A percentile compares a stretch with the other conserved stretches of the same genome.
Conservation (phyloP, 2,113 vertebrate species). For the Castor canadensis region DNA sequence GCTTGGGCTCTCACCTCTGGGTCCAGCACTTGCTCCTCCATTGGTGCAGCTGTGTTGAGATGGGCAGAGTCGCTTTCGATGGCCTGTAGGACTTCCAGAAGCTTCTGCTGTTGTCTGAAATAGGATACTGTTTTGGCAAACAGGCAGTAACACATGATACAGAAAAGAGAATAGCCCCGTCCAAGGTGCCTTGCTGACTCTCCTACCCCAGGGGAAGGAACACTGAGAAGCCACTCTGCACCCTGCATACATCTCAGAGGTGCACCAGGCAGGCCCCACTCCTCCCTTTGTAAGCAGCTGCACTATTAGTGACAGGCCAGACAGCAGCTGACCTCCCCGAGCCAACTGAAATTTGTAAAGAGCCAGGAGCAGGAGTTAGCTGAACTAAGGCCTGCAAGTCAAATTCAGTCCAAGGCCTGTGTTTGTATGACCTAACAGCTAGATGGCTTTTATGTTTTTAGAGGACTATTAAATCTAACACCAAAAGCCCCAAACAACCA, state of each 20-base stretch:
- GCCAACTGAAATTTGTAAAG: neutral
- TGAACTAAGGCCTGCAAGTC: neutral
- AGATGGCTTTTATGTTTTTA: neutral
- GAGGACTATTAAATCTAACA: neutral
- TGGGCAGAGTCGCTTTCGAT: slow-evolving; percentile 80
- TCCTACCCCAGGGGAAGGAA: neutral
- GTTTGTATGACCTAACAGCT: neutral
- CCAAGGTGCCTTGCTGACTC: neutral
- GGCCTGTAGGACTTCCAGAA: slow-evolving; percentile 85
- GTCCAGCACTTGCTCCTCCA: slow-evolving; percentile 47
- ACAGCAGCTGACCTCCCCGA: neutral
- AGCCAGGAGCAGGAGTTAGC: neutral
- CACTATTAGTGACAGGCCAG: neutral
- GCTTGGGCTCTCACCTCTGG: slow-evolving; percentile 39
- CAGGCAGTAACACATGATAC: neutral
- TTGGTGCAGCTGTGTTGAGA: neutral
- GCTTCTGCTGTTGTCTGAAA: slow-evolving; percentile 92
- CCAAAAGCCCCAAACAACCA: neutral
- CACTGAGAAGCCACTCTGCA: neutral
- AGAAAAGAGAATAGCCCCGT: neutral
- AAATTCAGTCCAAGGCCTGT: fast-evolving
- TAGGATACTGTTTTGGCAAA: slow-evolving; percentile 50
- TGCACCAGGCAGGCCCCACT: fast-evolving
- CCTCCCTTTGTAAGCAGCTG: neutral
- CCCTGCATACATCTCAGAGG: neutral